Evolutionary conservation across 2,888 invertebrate genomes (phyloP).

Genomic region (Athripsodes cinereus): DNA sequence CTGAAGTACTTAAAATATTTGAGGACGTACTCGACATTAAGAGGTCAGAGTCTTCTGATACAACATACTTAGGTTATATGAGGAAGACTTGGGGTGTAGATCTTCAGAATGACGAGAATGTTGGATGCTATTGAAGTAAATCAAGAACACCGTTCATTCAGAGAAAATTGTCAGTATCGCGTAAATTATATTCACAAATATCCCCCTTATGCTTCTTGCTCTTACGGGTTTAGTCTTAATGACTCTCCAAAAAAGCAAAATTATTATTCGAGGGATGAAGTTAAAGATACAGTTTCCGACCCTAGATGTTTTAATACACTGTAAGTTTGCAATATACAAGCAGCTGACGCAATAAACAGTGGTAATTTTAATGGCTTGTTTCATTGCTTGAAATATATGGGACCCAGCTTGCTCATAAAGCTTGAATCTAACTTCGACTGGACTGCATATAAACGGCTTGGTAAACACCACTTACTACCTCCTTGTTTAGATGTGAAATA

Average conservation of each 20-base stretch:
- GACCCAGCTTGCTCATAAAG: slow-evolving; percentile 24
- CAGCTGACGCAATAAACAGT: slow-evolving; percentile 25
- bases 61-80: too few relatives aligned
- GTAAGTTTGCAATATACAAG: slow-evolving; percentile 2
- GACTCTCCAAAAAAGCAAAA: neutral
- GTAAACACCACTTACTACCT: too few relatives aligned
- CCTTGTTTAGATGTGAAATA: neutral
- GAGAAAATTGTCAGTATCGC: too few relatives aligned
- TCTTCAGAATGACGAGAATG: too few relatives aligned
- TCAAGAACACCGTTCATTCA: too few relatives aligned
- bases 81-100: too few relatives aligned
- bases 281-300: neutral
- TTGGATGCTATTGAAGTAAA: too few relatives aligned
- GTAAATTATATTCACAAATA: neutral
- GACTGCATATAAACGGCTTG: slow-evolving; percentile 14
- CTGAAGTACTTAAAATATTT: too few relatives aligned
- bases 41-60: too few relatives aligned
- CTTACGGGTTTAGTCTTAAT: neutral
- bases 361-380: slow-evolving; percentile 28
- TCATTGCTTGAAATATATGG: slow-evolving; percentile 26
- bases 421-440: slow-evolving; percentile 24
- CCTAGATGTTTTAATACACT: neutral
- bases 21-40: too few relatives aligned
- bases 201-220: neutral
- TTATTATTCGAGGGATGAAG: neutral